Base-by-base conservation (phyloP, 2,113 vertebrate species). In the Podarcis muralis region DNA sequence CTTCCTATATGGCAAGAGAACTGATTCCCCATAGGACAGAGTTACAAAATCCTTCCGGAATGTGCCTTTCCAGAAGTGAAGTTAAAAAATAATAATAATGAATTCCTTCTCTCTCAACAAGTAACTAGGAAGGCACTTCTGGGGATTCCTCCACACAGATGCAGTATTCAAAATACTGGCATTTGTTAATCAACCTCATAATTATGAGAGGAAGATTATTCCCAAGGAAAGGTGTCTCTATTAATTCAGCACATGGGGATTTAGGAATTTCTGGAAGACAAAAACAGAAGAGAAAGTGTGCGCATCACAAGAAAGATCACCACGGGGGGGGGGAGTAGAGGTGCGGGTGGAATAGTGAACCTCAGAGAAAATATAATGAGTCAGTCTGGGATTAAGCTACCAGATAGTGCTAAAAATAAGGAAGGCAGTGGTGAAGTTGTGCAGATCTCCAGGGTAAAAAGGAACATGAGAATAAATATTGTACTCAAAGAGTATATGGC, bases 151-250 rank as follows among this genome's bases (percentile, higher is more conserved):
- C 92, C 94, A 88, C 53, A 89, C 84, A 92, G 93, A 92, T 91
- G 86, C 0, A 75, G 90, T 92, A 95, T 93, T 95, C 86, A 93
- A 85, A 94, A 93, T 88, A 87, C n/a, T 89, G 93, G 90, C 90
- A 92, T 94, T 91, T 93, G 90, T 91, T 95, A 94, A 95, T 94
- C 94, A 94, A 88, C 92, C 85, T 88, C 93, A 94, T 87, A 85
- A 91, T 95, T 94, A 94, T 75, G 91, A 79, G 40, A 93, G 86
- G 94, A 93, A 89, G 88, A 90, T 68, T 94, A 95, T 94, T 95
- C 94, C 94, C 92, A 88, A 83, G 89, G 85, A 95, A 90, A 85
- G 48, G 85, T 88, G 93, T 76, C 68, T 75, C 72, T 83, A 65
- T 95, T 94, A 95, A 95, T 95, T 95, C 93, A 84, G 90, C 93